Conservation (phyloP, 2,888 invertebrate species). For the Oxycera nigricornis region DNA sequence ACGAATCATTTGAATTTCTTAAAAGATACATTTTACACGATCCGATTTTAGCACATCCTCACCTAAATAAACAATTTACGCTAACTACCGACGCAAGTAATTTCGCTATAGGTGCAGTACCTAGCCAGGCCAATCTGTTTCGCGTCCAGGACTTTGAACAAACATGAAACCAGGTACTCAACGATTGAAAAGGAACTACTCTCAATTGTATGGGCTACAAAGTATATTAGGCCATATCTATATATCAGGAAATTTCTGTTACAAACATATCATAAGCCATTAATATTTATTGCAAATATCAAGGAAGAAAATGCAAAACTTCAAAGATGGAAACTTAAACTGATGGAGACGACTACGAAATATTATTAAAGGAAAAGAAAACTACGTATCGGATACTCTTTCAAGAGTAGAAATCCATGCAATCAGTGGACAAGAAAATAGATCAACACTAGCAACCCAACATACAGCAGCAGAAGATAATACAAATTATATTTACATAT, state of each 20-base stretch:
- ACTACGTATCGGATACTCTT: constrained; percentile 5
- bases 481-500: constrained; percentile 1
- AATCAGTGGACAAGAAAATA: neutral
- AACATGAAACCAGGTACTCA: constrained; percentile 49
- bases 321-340: too few species aligned
- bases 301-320: too few species aligned
- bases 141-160: constrained; percentile 48
- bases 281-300: too few species aligned
- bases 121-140: constrained; percentile 41
- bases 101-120: too few species aligned
- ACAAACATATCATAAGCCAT: too few species aligned
- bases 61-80: constrained; percentile 52
- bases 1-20: too few species aligned
- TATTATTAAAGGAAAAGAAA: constrained; percentile 17
- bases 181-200: constrained; percentile 54
- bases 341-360: constrained; percentile 4
- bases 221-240: too few species aligned
- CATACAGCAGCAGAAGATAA: constrained; percentile 26
- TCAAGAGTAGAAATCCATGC: constrained; percentile 9
- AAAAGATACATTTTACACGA: too few species aligned
- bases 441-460: neutral
- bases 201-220: too few species aligned
- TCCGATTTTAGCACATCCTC: constrained; percentile 49
- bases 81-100: constrained; percentile 53
- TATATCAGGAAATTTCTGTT: too few species aligned